A percentile compares a stretch with the other conserved stretches of the same genome.
Conservation (phyloP, 2,113 vertebrate genomes). For the Pluvianellus socialis region DNA sequence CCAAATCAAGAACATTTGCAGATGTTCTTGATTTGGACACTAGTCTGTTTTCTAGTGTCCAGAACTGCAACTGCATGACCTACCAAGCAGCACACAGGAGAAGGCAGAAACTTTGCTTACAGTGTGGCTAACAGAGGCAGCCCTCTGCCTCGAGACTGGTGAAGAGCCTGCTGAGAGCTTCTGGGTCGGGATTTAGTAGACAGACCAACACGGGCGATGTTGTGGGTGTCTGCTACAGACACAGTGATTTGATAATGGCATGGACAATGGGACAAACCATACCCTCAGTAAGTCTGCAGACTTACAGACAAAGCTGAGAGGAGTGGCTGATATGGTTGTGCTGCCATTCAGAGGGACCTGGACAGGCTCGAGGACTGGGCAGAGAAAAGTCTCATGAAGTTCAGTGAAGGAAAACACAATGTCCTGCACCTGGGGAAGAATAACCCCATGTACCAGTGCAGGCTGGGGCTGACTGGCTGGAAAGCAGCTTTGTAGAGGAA, state of each 20-base stretch:
- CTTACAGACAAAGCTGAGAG: not conserved
- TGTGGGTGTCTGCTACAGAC: not conserved
- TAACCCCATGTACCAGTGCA: not conserved
- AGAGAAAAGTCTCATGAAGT: not conserved
- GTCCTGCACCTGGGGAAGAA: not conserved
- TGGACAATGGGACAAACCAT: fast-evolving
- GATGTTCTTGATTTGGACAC: not conserved
- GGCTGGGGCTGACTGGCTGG: not conserved
- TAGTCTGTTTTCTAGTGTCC: not conserved
- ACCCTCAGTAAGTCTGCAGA: not conserved
- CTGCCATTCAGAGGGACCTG: not conserved
- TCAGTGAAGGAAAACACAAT: not conserved
- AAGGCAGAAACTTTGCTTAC: not conserved
- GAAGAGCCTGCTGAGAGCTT: not conserved
- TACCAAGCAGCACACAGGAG: not conserved
- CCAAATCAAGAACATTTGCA: not conserved
- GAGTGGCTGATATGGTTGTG: not conserved
- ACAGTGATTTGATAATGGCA: not conserved
- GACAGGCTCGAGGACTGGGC: not conserved
- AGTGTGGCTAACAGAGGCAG: not conserved
- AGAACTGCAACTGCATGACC: not conserved
- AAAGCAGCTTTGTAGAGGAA: not conserved
- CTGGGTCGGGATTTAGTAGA: not conserved
- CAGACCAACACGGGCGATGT: not conserved
- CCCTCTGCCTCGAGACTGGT: not conserved